phyloP scores from a whole-genome alignment of 2,113 vertebrate genomes.

The Madoqua kirkii region DNA sequence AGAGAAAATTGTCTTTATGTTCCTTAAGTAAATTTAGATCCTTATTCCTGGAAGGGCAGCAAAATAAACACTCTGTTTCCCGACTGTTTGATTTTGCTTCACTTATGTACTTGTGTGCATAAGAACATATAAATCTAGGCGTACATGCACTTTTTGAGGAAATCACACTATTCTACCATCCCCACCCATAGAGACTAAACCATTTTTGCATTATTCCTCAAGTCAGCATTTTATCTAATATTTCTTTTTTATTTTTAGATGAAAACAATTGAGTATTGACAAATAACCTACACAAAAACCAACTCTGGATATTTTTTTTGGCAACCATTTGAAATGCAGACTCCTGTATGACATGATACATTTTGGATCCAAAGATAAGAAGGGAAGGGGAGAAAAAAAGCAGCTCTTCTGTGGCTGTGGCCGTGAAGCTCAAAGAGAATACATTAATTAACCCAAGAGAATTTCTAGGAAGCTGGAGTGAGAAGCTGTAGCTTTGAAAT shows the following conservation, averaged over 20 bases:
- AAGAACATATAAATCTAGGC: not conserved
- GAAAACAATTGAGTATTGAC: constrained; percentile 3
- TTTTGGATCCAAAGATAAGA: constrained; percentile 63
- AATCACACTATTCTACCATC: not conserved
- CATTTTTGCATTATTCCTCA: not conserved
- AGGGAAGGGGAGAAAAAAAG: constrained; percentile 22
- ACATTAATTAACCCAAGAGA: constrained; percentile 89
- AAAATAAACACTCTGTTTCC: constrained; percentile 19
- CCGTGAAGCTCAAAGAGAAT: constrained; percentile 83
- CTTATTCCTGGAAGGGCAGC: constrained; percentile 26
- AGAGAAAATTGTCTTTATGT: not conserved
- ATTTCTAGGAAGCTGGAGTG: constrained; percentile 76
- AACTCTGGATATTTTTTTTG: constrained; percentile 53
- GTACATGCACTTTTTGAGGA: not conserved
- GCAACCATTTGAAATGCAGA: constrained; percentile 25
- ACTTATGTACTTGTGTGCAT: not conserved
- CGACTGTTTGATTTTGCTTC: constrained; percentile 14
- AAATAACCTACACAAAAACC: not conserved
- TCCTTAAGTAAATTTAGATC: constrained; percentile 21
- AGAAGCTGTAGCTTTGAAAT: constrained; percentile 83
- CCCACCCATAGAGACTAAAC: not conserved
- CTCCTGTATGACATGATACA: constrained; percentile 66
- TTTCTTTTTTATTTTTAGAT: constrained; percentile 22
- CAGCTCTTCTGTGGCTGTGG: constrained; percentile 52
- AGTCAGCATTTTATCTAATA: not conserved